Evolutionary conservation across 2,797 vertebrate genomes (phyloP).

Genomic region (Argya squamiceps): DNA sequence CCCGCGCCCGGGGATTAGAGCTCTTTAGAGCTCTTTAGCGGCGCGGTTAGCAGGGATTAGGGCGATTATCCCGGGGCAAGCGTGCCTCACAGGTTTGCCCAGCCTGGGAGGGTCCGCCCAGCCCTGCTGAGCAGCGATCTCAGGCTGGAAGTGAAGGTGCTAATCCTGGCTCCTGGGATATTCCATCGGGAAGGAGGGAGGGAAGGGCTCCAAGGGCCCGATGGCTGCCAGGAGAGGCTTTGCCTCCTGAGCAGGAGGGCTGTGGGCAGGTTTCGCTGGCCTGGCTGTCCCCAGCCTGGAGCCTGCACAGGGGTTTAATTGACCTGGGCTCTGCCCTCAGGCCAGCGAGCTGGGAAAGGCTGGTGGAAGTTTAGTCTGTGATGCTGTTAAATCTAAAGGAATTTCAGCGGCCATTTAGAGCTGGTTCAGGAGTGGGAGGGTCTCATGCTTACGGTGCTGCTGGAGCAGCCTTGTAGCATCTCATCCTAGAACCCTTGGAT

Average conservation of each 20-base stretch:
- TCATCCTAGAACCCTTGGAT: accelerated
- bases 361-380: background rate
- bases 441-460: background rate
- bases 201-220: background rate
- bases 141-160: background rate
- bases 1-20: slow-evolving; percentile 21
- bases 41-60: slow-evolving; percentile 25
- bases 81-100: background rate
- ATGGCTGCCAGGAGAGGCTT: background rate
- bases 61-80: slow-evolving; percentile 11
- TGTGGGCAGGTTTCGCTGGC: background rate
- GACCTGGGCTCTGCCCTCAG: accelerated
- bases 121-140: background rate
- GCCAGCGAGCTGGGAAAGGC: accelerated
- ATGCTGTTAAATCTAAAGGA: background rate
- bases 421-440: background rate
- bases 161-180: background rate
- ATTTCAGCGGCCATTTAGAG: background rate
- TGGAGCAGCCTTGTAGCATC: background rate
- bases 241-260: accelerated
- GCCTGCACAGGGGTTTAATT: background rate
- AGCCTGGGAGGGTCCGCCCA: background rate
- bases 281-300: background rate
- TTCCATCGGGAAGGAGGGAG: background rate
- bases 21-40: slow-evolving; percentile 44